Base-by-base conservation (phyloP, 2,797 vertebrate species). In the Basileuterus tristriatus region DNA sequence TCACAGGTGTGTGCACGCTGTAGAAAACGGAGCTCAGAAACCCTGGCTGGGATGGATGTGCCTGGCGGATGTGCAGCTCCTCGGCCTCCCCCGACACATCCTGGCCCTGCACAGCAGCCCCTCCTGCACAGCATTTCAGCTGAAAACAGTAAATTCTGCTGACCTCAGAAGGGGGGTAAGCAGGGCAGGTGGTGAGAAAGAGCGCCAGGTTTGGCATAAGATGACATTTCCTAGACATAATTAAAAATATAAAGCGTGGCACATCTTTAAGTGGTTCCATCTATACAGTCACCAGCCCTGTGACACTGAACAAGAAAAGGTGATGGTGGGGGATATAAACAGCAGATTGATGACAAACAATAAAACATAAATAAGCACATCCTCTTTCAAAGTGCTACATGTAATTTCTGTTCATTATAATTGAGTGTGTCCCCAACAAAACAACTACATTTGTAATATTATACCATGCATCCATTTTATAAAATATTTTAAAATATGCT, bases 81-180 rank as follows among this genome's bases (percentile, higher is more conserved):
- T 81, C 0, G 0, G 37, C 47, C 43, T 47, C 49, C 37, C 37
- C 44, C 0, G 0, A 17, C 53, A 65, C 4, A 10, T 30, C 50
- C 69, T 19, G 32, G 49, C 69, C 22, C 60, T 56, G 32, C 10
- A 5, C 32, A 77, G 60, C 32, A 91, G 37, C 56, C 70, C 2
- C 1, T 60, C 52, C 58, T 0, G 0, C 0, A 0, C 63, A 44
- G 24, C 3, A 0, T 53, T 94, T n/a, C 5, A 29, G 65, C 81
- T 11, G 1, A 79, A 87, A 64, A 3, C 59, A 68, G 34, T 32
- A 46, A 58, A 34, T 22, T 53, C 24, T 4, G 13, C 46, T 34
- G 74, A 87, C 43, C 43, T 47, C 22, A 21, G 44, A 64, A 76
- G 11, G 3, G 27, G 32, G 8, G 6, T 47, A 41, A 64, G 30